Percentiles rank a stretch among this genome's conserved stretches.
Evolutionary conservation across 2,888 invertebrate species (phyloP).

Genomic region (Cataglyphis livida): DNA sequence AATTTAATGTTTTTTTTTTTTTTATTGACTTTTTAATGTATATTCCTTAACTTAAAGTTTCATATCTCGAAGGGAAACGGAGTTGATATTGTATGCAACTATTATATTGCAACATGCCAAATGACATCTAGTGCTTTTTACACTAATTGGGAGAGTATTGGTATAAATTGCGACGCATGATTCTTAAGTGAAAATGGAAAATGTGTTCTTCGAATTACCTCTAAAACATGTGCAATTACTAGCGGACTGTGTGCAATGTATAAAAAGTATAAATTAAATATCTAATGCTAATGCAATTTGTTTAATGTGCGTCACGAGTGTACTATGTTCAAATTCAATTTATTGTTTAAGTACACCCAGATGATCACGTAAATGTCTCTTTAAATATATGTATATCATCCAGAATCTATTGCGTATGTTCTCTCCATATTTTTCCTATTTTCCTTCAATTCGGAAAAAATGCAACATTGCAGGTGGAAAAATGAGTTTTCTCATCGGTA

Average conservation of each 20-base stretch:
- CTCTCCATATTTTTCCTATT: not conserved
- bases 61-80: not conserved
- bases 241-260: slow-evolving; percentile 59
- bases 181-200: slow-evolving; percentile 8
- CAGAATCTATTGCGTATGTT: not conserved
- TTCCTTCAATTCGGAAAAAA: slow-evolving; percentile 10
- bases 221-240: slow-evolving; percentile 27
- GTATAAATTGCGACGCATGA: slow-evolving; percentile 19
- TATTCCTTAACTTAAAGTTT: not conserved
- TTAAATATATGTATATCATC: slow-evolving; percentile 66
- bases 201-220: slow-evolving; percentile 6
- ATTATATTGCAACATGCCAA: not conserved
- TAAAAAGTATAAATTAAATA: slow-evolving; percentile 38
- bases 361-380: slow-evolving; percentile 59
- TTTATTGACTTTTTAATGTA: not conserved
- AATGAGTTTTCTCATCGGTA: slow-evolving; percentile 37
- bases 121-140: not conserved
- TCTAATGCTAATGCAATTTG: slow-evolving; percentile 58
- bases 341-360: slow-evolving; percentile 61
- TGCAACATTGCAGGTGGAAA: slow-evolving; percentile 24
- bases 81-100: not conserved
- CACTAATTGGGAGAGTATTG: not conserved
- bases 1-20: not conserved
- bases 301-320: slow-evolving; percentile 46
- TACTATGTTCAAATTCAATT: slow-evolving; percentile 42